Evolutionary conservation across 2,113 vertebrate species (phyloP), one percentile per base, ranked within the genome.

Genomic region (Paramisgurnus dabryanus): DNA sequence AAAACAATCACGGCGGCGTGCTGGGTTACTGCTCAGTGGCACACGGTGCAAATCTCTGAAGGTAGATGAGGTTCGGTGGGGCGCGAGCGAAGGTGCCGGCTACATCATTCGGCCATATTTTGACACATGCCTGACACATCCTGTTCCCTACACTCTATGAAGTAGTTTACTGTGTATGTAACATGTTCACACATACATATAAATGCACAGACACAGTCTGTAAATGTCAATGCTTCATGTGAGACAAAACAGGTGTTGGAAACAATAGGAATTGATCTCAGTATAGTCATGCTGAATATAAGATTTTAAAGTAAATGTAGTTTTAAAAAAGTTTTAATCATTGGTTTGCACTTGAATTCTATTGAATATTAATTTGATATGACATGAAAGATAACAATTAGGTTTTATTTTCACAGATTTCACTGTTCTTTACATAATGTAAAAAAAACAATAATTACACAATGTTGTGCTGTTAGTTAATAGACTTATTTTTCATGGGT

Each of bases 1-100:
- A 92, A 91, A 91, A 92, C 90, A 92, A 91, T 90, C 89, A 71
- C 55, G 80, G 79, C 79, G 76, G 80, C 87, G 82, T 66, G 9
- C 80, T 79, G 87, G 79, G 91, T 89, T 92, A 89, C 88, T 90
- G 85, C 82, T 86, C 87, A 87, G 86, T 88, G 86, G 86, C 89
- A 76, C 27, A 64, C 18, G 4, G 17, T 22, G 57, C 71, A 74
- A 9, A 74, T 61, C 55, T 74, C 71, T 43, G 45, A 43, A 74
- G 71, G 40, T 6, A n/a, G 13, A 10, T 76, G 74, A 64, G 74
- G 74, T 76, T 76, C 66, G 43, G 34, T 8, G 18, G 45, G 43
- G 61, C 49, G 61, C 60, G 17, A 18, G 60, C 15, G 58, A 50
- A 41, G 40, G 22, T 76, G 61, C 61, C 74, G 66, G 74, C 74